Percentiles rank a stretch among this genome's conserved stretches.
phyloP scores from a whole-genome alignment of 2,888 invertebrate genomes.

The Arge pagana region DNA sequence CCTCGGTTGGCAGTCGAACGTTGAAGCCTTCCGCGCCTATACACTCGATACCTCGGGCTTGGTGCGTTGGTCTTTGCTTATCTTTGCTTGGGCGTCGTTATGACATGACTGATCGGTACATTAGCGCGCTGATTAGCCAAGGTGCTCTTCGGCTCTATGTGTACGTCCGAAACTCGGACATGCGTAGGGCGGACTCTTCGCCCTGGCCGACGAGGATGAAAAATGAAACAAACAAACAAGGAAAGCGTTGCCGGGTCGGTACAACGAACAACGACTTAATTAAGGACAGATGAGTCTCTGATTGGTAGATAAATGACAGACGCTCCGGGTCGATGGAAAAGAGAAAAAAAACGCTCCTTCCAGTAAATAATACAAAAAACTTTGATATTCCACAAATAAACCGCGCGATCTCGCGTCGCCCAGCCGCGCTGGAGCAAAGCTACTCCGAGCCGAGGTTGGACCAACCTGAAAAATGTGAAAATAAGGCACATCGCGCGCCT shows the following conservation, averaged over 20 bases:
- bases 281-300: conserved; percentile 30
- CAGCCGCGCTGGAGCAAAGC: too few relatives aligned
- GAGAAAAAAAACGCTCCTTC: too few relatives aligned
- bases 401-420: too few relatives aligned
- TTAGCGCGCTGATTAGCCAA: conserved; percentile 52
- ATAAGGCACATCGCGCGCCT: too few relatives aligned
- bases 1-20: neutral
- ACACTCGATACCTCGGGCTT: too few relatives aligned
- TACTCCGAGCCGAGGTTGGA: too few relatives aligned
- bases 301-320: neutral
- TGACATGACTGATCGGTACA: conserved; percentile 53
- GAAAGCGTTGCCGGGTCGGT: conserved; percentile 1
- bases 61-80: conserved; percentile 30
- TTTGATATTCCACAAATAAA: too few relatives aligned
- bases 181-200: neutral
- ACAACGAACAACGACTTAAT: conserved; percentile 36
- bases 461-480: too few relatives aligned
- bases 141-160: conserved; percentile 26
- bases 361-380: too few relatives aligned
- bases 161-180: conserved; percentile 16
- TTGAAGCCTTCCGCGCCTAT: neutral
- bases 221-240: neutral
- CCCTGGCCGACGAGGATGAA: conserved; percentile 17
- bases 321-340: neutral
- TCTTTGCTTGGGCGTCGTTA: conserved; percentile 34